Base-by-base conservation (phyloP, 2,113 vertebrate genomes). In the Oreochromis spilurus region DNA sequence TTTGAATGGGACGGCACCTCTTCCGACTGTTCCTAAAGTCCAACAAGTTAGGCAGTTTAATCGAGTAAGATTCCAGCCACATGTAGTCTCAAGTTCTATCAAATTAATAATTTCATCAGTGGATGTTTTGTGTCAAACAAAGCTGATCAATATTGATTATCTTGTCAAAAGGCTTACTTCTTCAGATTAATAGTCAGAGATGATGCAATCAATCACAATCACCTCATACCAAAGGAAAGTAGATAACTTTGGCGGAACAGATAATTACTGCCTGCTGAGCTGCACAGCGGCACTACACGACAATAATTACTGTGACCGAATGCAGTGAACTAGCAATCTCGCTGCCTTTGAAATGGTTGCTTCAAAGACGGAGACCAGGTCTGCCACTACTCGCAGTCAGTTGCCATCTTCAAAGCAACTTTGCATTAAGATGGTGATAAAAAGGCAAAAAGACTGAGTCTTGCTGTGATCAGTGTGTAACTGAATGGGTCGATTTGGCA, bases 1-100 rank as follows among this genome's bases (percentile, higher is more conserved):
- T 96, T 98, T 90, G 97, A 97, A 83, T 97, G 96, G 2, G 97
- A 97, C 79, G 97, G 94, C 93, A 96, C 97, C 95, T 98, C 98
- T 11, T 96, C 95, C 79, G 96, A 94, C 96, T 98, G 97, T 83
- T 98, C 98, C 97, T 98, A 52, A 82, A 86, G 43, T 70, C 13
- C 79, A 83, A 62, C 85, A 5, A 50, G 16, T 14, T 34, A 2
- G 1, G 9, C 2, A 43, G 11, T 52, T 31, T 26, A 82, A 79
- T 31, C 1, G 2, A 1, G 19, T 60, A 26, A 36, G 26, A 52
- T 4, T 77, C 26, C 45, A 77, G 43, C 17, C 26, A 4, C 26
- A 77, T 48, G 6, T 11, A 52, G 26, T n/a, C 26, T 77, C 45
- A 77, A 77, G 26, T 50, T 77, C 10, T 31, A 77, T 52, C 43